Conservation (phyloP, 2,113 vertebrate genomes). For the Ameiurus melas region DNA sequence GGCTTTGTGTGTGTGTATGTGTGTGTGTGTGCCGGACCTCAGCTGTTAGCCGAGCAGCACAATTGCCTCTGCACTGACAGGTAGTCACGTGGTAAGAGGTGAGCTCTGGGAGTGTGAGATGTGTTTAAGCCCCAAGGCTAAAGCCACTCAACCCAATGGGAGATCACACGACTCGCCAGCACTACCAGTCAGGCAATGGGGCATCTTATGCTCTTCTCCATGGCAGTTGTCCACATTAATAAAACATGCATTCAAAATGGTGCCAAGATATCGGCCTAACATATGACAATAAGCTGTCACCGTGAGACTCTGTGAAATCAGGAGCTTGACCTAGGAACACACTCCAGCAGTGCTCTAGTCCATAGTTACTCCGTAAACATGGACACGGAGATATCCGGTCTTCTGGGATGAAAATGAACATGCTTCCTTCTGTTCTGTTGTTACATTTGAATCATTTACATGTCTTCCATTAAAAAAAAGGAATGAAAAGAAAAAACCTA, state of each 20-base stretch:
- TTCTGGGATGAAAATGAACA: not conserved
- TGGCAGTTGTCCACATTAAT: conserved; percentile 55
- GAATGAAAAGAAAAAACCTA: not conserved
- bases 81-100: conserved; percentile 52
- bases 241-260: conserved; percentile 41
- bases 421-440: not conserved
- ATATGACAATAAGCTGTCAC: conserved; percentile 18
- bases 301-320: not conserved
- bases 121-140: conserved; percentile 60
- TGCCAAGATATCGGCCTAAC: conserved; percentile 17
- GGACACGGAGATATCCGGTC: not conserved
- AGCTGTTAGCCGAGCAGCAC: conserved; percentile 48
- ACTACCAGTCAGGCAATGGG: conserved; percentile 49
- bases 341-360: not conserved
- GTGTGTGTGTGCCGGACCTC: conserved; percentile 46
- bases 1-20: conserved; percentile 22
- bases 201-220: conserved; percentile 39
- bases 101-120: conserved; percentile 53
- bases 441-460: not conserved
- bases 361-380: not conserved
- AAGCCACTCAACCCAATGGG: conserved; percentile 54
- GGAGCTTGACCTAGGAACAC: conserved; percentile 18
- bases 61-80: conserved; percentile 53
- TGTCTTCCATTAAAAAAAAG: not conserved
- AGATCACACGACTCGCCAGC: conserved; percentile 50